phyloP scores from a whole-genome alignment of 2,888 invertebrate species.

The Deladenus siricidicola region DNA sequence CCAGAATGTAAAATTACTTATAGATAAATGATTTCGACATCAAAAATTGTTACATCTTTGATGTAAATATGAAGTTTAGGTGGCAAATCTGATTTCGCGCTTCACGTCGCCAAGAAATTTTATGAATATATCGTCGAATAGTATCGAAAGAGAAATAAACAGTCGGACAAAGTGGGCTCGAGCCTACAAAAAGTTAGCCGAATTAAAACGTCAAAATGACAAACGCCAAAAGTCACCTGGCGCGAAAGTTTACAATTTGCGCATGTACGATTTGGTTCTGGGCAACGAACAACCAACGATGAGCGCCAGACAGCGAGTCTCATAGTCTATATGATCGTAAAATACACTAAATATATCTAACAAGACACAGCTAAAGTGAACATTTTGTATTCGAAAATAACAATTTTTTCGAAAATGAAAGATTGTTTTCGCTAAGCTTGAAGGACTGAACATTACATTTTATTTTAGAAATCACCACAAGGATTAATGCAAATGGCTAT shows the following conservation, averaged over 20 bases:
- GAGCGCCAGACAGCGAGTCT: constrained; percentile 14
- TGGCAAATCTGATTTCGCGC: constrained; percentile 23
- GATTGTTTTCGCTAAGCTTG: too few relatives aligned
- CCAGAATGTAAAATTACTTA: neutral
- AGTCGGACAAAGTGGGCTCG: constrained; percentile 39
- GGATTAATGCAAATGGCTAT: constrained; percentile 24
- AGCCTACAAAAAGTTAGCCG: constrained; percentile 37
- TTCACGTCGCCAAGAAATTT: too few relatives aligned
- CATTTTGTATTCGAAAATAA: too few relatives aligned
- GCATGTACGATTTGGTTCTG: constrained; percentile 48
- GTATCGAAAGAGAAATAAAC: too few relatives aligned
- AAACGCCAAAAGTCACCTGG: constrained; percentile 29
- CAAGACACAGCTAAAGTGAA: too few relatives aligned
- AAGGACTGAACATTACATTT: too few relatives aligned
- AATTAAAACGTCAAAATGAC: constrained; percentile 24
- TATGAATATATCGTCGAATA: too few relatives aligned
- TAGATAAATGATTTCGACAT: neutral
- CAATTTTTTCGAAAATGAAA: too few relatives aligned
- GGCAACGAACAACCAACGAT: constrained; percentile 18
- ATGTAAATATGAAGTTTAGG: too few relatives aligned
- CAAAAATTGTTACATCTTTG: too few relatives aligned
- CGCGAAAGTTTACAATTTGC: constrained; percentile 40
- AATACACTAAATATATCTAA: too few relatives aligned
- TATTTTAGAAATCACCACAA: constrained; percentile 20
- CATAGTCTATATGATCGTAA: neutral